Percentiles rank a stretch among this genome's conserved stretches.
Evolutionary conservation across 2,797 vertebrate species (phyloP).

Genomic region (Helostoma temminkii): DNA sequence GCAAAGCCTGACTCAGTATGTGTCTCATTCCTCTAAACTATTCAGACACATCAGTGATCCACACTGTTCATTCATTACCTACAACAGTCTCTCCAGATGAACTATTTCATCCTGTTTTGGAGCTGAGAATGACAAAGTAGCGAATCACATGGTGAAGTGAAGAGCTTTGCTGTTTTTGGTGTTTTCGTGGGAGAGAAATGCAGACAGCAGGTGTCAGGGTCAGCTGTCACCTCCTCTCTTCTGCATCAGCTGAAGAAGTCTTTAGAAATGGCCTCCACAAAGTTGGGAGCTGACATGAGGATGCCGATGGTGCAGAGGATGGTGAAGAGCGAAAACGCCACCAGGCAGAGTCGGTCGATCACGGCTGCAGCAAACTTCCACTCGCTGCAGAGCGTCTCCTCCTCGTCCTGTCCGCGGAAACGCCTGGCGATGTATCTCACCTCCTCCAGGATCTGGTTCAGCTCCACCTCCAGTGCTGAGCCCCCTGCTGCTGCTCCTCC

Average conservation of each 20-base stretch:
- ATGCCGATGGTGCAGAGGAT: slow-evolving; percentile 96
- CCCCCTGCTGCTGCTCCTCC: background rate
- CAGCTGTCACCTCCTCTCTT: too few species aligned
- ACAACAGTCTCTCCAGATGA: too few species aligned
- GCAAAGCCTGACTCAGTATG: too few species aligned
- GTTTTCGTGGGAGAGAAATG: too few species aligned
- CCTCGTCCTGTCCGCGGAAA: slow-evolving; percentile 91
- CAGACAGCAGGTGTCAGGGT: too few species aligned
- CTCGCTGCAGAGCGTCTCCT: slow-evolving; percentile 88
- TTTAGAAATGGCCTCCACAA: slow-evolving; percentile 94
- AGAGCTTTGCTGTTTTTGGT: too few species aligned
- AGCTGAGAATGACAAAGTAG: too few species aligned
- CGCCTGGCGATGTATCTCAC: slow-evolving; percentile 88
- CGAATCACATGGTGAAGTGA: too few species aligned
- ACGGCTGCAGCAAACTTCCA: slow-evolving; percentile 97
- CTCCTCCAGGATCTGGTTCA: slow-evolving; percentile 89
- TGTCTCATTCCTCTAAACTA: too few species aligned
- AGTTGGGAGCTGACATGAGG: slow-evolving; percentile 95
- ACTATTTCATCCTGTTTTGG: too few species aligned
- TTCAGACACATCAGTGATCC: too few species aligned
- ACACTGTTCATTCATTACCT: too few species aligned
- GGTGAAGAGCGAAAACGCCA: slow-evolving; percentile 94
- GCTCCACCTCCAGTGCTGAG: slow-evolving; percentile 60
- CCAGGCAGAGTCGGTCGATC: slow-evolving; percentile 94
- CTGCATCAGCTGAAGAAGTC: slow-evolving; percentile 71